phyloP scores from a whole-genome alignment of 2,888 invertebrate genomes.

The Hybos culiciformis region DNA sequence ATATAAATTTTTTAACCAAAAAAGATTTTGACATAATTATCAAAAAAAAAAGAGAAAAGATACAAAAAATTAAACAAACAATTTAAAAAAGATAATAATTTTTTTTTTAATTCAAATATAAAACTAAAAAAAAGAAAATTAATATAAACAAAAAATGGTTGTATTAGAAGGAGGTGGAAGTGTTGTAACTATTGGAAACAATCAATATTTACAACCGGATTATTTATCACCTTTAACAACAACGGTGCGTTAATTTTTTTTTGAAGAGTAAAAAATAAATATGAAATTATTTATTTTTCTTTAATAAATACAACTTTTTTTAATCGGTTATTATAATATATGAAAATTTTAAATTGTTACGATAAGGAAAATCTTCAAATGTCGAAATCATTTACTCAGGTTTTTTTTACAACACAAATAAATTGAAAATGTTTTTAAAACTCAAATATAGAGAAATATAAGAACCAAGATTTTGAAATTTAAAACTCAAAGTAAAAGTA shows the following conservation, averaged over 20 bases:
- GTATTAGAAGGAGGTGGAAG: conserved; percentile 82
- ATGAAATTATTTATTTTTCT: too few species aligned
- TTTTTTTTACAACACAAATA: too few species aligned
- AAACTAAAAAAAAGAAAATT: conserved; percentile 5
- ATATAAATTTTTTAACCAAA: neutral
- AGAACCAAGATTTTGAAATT: too few species aligned
- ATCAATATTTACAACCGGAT: conserved; percentile 93
- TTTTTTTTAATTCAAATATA: conserved; percentile 7
- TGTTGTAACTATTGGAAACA: conserved; percentile 77
- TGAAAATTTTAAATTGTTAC: too few species aligned
- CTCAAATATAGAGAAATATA: too few species aligned
- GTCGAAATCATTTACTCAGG: too few species aligned
- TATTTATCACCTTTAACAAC: conserved; percentile 88
- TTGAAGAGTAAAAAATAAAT: neutral
- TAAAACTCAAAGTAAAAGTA: too few species aligned
- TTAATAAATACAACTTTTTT: too few species aligned
- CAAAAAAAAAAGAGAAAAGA: conserved; percentile 1
- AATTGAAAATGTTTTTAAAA: too few species aligned
- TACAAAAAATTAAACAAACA: conserved; percentile 9
- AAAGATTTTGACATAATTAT: too few species aligned
- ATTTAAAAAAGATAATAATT: conserved; percentile 6
- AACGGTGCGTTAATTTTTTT: conserved; percentile 58
- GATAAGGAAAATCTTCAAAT: too few species aligned
- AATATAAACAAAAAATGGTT: conserved; percentile 46
- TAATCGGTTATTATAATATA: too few species aligned